These are phyloP conservation scores for Pangasius mekongensis DNA, from an alignment of 2,797 vertebrate species.

Conservation along the genomic window DNA sequence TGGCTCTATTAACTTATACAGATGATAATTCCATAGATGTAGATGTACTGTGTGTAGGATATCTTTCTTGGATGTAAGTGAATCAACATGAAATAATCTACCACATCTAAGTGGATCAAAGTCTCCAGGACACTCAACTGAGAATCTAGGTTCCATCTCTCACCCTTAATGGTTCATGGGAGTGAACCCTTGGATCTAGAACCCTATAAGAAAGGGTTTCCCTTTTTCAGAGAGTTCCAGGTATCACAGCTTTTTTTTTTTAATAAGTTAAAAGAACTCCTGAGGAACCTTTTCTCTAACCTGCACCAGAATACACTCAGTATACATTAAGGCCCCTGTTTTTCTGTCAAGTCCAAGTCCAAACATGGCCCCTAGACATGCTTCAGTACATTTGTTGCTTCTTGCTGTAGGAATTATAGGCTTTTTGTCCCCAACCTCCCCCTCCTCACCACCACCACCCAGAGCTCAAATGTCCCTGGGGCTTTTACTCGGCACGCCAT, in stretches of 20 bases:
- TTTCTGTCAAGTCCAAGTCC: background rate
- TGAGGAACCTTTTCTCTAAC: background rate
- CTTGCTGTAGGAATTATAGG: background rate
- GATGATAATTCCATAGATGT: background rate
- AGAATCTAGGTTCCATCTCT: background rate
- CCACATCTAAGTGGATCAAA: background rate
- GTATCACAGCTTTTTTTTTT: background rate
- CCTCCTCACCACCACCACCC: slow-evolving; percentile 38
- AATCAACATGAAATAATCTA: background rate
- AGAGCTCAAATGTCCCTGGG: slow-evolving; percentile 47
- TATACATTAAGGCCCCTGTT: background rate
- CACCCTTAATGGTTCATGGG: background rate
- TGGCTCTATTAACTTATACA: background rate
- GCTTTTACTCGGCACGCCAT: slow-evolving; percentile 56
- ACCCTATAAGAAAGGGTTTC: background rate
- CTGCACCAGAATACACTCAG: background rate
- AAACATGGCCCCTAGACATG: background rate
- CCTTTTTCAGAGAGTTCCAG: background rate
- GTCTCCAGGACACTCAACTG: background rate
- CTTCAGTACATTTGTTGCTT: slow-evolving; percentile 30
- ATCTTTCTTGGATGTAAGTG: background rate
- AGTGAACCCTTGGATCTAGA: background rate
- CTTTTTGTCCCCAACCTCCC: slow-evolving; percentile 13
- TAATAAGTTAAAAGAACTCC: background rate
- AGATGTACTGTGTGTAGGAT: background rate